These are phyloP conservation scores for Bruchidius siliquastri DNA, from an alignment of 2,888 invertebrate genomes.

Conservation along the genomic window DNA sequence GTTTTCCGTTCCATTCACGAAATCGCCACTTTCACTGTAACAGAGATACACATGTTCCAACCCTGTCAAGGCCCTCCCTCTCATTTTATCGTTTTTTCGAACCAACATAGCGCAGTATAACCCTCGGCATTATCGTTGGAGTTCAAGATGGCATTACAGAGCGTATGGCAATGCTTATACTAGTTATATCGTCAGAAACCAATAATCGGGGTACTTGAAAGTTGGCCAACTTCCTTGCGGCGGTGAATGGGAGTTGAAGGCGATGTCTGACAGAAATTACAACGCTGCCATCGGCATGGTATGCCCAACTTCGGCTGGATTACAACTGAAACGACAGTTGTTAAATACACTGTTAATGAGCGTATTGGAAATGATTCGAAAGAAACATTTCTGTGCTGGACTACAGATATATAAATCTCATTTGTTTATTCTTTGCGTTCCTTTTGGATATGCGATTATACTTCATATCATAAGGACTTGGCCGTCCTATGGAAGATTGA, in stretches of 20 bases:
- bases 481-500: too few species aligned
- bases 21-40: too few species aligned
- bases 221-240: slow-evolving; percentile 11
- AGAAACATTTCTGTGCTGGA: background rate
- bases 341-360: background rate
- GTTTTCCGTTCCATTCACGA: too few species aligned
- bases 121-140: background rate
- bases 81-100: background rate
- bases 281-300: background rate
- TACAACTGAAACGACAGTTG: background rate
- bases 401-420: too few species aligned
- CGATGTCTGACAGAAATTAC: background rate
- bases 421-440: too few species aligned
- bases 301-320: background rate
- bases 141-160: background rate
- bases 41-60: too few species aligned
- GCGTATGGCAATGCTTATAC: background rate
- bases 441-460: too few species aligned
- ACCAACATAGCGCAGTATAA: background rate
- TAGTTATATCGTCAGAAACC: slow-evolving; percentile 12
- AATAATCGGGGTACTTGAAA: slow-evolving; percentile 15
- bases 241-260: background rate
- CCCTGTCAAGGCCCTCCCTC: background rate
- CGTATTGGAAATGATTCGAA: background rate
- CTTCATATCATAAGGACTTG: too few species aligned